phyloP scores from a whole-genome alignment of 2,888 invertebrate species.

The Deilephila porcellus region DNA sequence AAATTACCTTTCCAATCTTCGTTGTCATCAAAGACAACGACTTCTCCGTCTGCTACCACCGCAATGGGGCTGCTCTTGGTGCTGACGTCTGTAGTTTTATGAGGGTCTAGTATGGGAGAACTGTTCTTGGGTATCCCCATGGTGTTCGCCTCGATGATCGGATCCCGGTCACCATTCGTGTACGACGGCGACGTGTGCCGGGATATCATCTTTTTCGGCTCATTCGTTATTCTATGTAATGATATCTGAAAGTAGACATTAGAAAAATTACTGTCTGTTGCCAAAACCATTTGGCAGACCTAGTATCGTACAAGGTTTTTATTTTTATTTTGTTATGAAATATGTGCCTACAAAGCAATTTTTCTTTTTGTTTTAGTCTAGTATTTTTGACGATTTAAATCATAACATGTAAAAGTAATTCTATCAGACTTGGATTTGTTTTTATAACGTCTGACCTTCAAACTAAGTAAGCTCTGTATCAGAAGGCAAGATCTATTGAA shows the following conservation, averaged over 20 bases:
- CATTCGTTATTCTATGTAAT: constrained; percentile 77
- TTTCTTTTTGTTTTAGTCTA: no score
- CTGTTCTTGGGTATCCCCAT: constrained; percentile 81
- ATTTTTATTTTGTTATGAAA: no score
- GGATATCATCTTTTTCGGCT: constrained; percentile 80
- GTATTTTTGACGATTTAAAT: no score
- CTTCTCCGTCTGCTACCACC: constrained; percentile 89
- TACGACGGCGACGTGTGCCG: constrained; percentile 79
- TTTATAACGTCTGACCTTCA: no score
- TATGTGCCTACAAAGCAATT: no score
- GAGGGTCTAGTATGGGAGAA: constrained; percentile 78
- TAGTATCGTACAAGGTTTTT: no score
- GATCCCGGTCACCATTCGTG: constrained; percentile 75
- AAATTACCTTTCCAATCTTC: constrained; percentile 90
- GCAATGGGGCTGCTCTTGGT: constrained; percentile 84
- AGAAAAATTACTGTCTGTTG: background rate
- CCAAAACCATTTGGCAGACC: background rate
- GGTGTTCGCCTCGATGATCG: constrained; percentile 58
- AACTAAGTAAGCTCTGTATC: no score
- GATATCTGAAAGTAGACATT: constrained; percentile 67
- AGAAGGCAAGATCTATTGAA: no score
- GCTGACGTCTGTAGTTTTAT: constrained; percentile 74
- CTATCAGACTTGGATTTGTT: no score
- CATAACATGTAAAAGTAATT: no score
- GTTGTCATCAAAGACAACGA: constrained; percentile 94